Base-by-base conservation (phyloP, 1,140 invertebrate species). In the Drosophila nebulosa region DNA sequence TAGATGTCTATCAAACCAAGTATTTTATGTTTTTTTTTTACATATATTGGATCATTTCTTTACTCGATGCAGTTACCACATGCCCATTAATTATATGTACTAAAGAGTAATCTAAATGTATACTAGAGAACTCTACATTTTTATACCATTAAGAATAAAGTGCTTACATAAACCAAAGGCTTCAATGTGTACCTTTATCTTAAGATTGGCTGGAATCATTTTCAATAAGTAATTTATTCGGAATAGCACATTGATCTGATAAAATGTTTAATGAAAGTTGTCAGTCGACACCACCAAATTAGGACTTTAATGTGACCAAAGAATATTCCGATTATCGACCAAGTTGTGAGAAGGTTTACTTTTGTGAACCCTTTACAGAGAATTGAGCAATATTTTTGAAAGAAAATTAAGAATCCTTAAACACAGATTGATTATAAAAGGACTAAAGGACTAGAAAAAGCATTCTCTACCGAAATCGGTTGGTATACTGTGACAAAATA, bases 101-200 rank as follows among this genome's bases (percentile, higher is more conserved):
- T 51, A 66, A 46, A 52, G 62, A 46, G 27, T 42, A 42, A 24
- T 35, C 39, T 32, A 62, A 69, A 75, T 66, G 35, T 60, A 65
- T 85, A 79, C 65, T 86, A 65, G 51, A 74, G 51, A 52, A 16
- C 64, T 63, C 39, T 2, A 66, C 79, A 83, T 88, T 86, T 86
- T 89, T 69, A 78, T 79, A 88, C 42, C 72, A 57, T 51, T 76
- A 88, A 67, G 61, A 86, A 78, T 86, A 86, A 86, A 86, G 68
- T 83, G 67, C 78, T 89, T 83, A 76, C 75, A 53, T 69, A 83
- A 78, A 72, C 75, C 66, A 74, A 86, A 69, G 0, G 10, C n/a
- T 10, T 10, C 1, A 0, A 10, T 3, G 39, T 9, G 16, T 21
- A 1, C 7, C 2, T 18, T 6, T 12, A 39, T 39, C 35, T 42